phyloP scores from a whole-genome alignment of 2,888 invertebrate genomes.

The Saturnia japonica region DNA sequence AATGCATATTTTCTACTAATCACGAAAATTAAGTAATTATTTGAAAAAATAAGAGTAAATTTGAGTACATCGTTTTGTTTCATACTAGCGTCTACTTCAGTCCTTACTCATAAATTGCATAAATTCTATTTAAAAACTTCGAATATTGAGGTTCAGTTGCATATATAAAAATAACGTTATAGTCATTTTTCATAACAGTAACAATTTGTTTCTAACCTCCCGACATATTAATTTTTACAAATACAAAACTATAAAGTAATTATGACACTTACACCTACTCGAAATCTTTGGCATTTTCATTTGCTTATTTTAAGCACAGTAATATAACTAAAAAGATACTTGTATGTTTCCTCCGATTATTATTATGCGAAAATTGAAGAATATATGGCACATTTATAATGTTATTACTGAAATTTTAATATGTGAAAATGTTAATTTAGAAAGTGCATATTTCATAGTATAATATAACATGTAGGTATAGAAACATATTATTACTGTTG shows the following conservation, averaged over 20 bases:
- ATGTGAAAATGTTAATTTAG: constrained; percentile 22
- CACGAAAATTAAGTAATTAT: constrained; percentile 25
- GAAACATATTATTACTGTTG: constrained; percentile 80
- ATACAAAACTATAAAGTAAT: constrained; percentile 50
- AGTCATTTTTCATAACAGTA: constrained; percentile 67
- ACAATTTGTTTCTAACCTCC: constrained; percentile 78
- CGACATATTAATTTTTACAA: constrained; percentile 46
- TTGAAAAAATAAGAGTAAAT: constrained; percentile 21
- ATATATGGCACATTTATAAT: constrained; percentile 33
- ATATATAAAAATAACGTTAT: constrained; percentile 73
- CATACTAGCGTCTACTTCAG: constrained; percentile 48
- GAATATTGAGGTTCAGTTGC: constrained; percentile 67
- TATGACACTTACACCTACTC: constrained; percentile 72
- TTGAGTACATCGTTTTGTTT: constrained; percentile 22
- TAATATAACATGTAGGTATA: constrained; percentile 49
- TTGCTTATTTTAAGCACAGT: constrained; percentile 58
- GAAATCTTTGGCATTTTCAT: constrained; percentile 77
- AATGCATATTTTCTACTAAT: constrained; percentile 9
- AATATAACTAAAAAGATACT: constrained; percentile 53
- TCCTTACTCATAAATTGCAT: constrained; percentile 70
- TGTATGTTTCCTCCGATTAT: constrained; percentile 59
- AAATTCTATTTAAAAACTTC: constrained; percentile 66
- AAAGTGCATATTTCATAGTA: constrained; percentile 18
- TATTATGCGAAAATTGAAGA: constrained; percentile 25
- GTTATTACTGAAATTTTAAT: constrained; percentile 19